phyloP scores from a whole-genome alignment of 2,888 invertebrate genomes.

The Therioaphis trifolii region DNA sequence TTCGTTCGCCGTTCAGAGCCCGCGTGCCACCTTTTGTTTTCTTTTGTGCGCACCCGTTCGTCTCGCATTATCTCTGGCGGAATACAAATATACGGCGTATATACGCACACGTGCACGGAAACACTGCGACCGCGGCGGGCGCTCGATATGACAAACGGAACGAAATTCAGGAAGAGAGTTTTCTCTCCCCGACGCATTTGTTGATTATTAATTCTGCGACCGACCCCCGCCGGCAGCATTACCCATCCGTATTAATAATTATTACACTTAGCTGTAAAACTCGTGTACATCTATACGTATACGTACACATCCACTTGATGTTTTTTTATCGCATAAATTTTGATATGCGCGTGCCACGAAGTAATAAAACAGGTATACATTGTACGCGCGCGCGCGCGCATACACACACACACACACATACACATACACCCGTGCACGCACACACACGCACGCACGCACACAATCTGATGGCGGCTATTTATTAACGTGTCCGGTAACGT shows the following conservation, averaged over 20 bases:
- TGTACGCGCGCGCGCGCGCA: too few species aligned
- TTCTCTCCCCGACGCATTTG: background rate
- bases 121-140: background rate
- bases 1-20: slow-evolving; percentile 25
- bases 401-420: background rate
- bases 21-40: slow-evolving; percentile 24
- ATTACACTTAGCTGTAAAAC: too few species aligned
- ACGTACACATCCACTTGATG: background rate
- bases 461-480: slow-evolving; percentile 16
- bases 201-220: background rate
- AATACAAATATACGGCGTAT: slow-evolving; percentile 23
- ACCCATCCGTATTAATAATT: too few species aligned
- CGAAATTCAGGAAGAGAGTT: background rate
- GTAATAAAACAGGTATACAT: slow-evolving; percentile 35
- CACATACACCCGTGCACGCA: background rate
- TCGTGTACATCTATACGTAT: background rate
- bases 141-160: too few species aligned
- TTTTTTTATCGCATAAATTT: background rate
- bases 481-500: slow-evolving; percentile 29
- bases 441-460: background rate
- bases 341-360: slow-evolving; percentile 25
- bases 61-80: slow-evolving; percentile 9
- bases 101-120: background rate
- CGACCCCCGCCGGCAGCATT: too few species aligned
- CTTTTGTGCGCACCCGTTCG: slow-evolving; percentile 17